Conservation (phyloP, 1,140 invertebrate genomes). For the Magallana gigas region DNA sequence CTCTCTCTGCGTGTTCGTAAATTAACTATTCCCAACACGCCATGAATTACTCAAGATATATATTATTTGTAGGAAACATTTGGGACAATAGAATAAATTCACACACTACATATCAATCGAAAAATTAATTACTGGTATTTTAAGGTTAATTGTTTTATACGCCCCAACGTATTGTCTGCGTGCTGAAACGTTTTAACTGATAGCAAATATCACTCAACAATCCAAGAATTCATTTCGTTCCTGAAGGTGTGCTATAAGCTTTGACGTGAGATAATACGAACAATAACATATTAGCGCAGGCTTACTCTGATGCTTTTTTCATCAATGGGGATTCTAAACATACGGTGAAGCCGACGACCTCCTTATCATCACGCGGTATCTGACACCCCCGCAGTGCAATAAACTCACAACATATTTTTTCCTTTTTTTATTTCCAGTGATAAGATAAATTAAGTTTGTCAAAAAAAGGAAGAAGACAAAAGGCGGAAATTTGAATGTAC, state of each 20-base stretch:
- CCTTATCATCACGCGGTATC: not conserved
- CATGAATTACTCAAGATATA: too few relatives aligned
- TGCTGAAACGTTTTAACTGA: too few relatives aligned
- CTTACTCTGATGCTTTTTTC: not conserved
- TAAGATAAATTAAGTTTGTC: slow-evolving; percentile 12
- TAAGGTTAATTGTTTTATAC: too few relatives aligned
- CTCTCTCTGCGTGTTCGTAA: too few relatives aligned
- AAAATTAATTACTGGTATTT: too few relatives aligned
- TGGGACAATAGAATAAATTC: too few relatives aligned
- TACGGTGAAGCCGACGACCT: not conserved
- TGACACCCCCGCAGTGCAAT: not conserved
- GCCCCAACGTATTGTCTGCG: too few relatives aligned
- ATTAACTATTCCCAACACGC: too few relatives aligned
- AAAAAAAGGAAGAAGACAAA: not conserved
- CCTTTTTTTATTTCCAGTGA: slow-evolving; percentile 12
- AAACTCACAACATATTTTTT: not conserved
- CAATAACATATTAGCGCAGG: not conserved
- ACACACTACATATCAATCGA: too few relatives aligned
- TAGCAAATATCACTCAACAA: not conserved
- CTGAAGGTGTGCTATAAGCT: not conserved
- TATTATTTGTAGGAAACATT: too few relatives aligned
- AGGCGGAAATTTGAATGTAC: not conserved
- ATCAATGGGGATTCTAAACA: not conserved
- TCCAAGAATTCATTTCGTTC: not conserved
- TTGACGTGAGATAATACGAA: not conserved